Percentiles rank a stretch among this genome's conserved stretches.
phyloP scores from a whole-genome alignment of 92 coral and sea anemone genomes.

The Meandrina meandrites region DNA sequence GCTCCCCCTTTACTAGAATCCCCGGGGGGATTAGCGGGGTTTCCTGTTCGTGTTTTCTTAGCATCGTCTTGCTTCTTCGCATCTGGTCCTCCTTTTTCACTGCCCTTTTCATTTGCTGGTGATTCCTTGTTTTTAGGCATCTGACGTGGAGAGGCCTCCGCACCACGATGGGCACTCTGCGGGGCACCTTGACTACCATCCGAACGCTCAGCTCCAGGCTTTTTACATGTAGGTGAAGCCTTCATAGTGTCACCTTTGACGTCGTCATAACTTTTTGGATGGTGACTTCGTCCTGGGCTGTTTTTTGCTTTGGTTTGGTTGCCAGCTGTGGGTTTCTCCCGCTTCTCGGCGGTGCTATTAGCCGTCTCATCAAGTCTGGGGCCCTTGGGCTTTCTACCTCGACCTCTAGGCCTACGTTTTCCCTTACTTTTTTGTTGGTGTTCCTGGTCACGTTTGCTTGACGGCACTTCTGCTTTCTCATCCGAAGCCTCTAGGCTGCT shows the following conservation, averaged over 20 bases:
- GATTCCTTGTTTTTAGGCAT: background rate
- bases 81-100: background rate
- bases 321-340: background rate
- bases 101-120: background rate
- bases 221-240: slow-evolving; percentile 2
- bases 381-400: slow-evolving; percentile 8
- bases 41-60: background rate
- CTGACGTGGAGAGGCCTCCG: background rate
- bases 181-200: background rate
- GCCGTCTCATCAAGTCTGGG: background rate
- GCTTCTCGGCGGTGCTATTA: background rate
- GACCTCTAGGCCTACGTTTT: slow-evolving; percentile 14
- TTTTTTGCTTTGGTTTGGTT: background rate
- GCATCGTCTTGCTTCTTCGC: background rate
- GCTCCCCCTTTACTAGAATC: slow-evolving; percentile 15
- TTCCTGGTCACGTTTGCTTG: background rate
- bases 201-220: slow-evolving; percentile 3
- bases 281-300: background rate
- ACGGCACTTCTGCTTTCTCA: background rate
- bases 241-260: background rate
- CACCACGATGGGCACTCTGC: background rate
- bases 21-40: slow-evolving; percentile 8
- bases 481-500: background rate
- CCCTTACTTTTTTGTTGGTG: background rate
- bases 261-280: background rate